Evolutionary conservation across 2,888 invertebrate genomes (phyloP), one percentile per base, ranked within the genome.

Genomic region (Himalopsyche tibetana): DNA sequence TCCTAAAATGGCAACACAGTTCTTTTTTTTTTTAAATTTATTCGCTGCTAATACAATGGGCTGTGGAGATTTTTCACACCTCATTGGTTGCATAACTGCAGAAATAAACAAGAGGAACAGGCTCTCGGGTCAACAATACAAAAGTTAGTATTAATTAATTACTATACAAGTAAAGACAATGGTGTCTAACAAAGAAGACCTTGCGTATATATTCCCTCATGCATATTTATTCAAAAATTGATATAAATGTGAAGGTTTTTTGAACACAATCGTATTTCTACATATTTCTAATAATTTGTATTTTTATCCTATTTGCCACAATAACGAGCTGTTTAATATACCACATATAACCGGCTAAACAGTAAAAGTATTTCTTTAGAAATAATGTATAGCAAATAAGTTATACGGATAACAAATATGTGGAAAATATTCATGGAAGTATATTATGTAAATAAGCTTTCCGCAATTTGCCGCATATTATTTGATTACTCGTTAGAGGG

Each of bases 31-130:
- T 45, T 69, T 56, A 9, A 63, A 19, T 63, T 74, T 38, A 74
- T 38, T 74, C 74, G 38, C 74, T 12, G 36, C 38, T 4, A 74
- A 74, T 36, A 74, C 74, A 74, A 74, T 74, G 74, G 3, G 38
- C 74, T 74, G 74, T 74, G n/a, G 28, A 38, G 74, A 74, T 74
- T 74, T 69, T 74, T 74, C 74, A 74, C 74, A 74, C 74, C 74
- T 74, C 74, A 74, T 74, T 38, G 74, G 74, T 74, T 74, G 74
- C 36, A 12, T 74, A 74, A 74, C 12, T 38, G 28, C 8, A n/a
- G 28, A 15, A 36, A 36, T 15, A 74, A 74, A 28, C 15, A 36
- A 74, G 74, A 74, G 74, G 74, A 74, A 74, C 74, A 74, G 36
- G 19, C 74, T 74, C 74, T 38, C 74, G 74, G 12, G 19, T 38